Evolutionary conservation across 2,113 vertebrate species (phyloP), one percentile per base, ranked within the genome.

Genomic region (Gobio gobio): DNA sequence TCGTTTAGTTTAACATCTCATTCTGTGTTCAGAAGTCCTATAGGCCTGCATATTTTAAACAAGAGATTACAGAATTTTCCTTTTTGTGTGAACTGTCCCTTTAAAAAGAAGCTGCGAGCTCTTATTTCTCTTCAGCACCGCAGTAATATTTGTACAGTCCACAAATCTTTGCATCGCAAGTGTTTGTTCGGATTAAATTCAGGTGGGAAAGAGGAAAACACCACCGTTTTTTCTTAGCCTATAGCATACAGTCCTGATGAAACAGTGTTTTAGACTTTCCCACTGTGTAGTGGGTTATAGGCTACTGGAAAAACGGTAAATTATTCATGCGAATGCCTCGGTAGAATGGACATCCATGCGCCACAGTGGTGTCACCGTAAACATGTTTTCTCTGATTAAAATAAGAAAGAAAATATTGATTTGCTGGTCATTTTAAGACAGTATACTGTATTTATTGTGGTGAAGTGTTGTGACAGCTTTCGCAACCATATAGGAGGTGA

Each of bases 301-400:
- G 36, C 49, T 64, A 59, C 51, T 47, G 89, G 91, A 91, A 91
- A 91, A 88, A 83, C 64, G 10, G 63, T 94, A 74, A 91, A 94
- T 94, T 85, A 94, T 95, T 91, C 76, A 95, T 91, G 78, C 1
- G 29, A 49, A 58, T 91, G 91, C 89, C 49, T 89, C 83, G 87
- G 90, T 87, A 85, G 88, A 88, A 81, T 74, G 86, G 87, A 87
- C 83, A 61, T 87, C 49, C 77, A 54, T 78, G 80, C 72, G 22
- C 73, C 70, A 76, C 6, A 10, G 12, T 22, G 26, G 16, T 72
- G 80, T 79, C 58, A 33, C 14, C 10, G 24, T n/a, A 29, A 81
- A 66, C n/a, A 13, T 47, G 78, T 26, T 81, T 24, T 22, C 7
- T 51, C 43, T 1, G 2, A 49, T 68, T 81, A 9, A 51, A 68